These are phyloP conservation scores for Anhinga rufa DNA, from an alignment of 2,113 vertebrate species.

Conservation along the genomic window DNA sequence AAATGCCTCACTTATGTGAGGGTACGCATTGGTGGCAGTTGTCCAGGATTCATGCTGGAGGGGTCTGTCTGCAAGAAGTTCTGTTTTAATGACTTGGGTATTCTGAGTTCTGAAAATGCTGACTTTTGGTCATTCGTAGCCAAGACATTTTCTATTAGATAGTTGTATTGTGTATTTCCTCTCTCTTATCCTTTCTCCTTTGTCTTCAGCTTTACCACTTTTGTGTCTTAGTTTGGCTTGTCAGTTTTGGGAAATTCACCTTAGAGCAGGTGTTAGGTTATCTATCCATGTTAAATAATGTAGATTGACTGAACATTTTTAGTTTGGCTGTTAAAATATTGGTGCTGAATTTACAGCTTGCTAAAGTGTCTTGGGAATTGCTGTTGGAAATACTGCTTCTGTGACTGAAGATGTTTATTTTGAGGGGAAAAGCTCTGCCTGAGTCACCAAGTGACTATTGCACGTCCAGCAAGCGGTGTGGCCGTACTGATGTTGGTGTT, in stretches of 20 bases:
- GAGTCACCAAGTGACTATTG: not conserved
- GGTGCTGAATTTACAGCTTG: not conserved
- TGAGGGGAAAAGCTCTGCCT: not conserved
- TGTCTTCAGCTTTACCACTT: not conserved
- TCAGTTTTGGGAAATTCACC: not conserved
- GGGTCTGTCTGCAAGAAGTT: not conserved
- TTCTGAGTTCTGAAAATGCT: not conserved
- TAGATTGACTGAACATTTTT: not conserved
- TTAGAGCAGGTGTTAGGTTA: not conserved
- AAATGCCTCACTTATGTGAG: not conserved
- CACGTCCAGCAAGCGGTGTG: rapidly evolving
- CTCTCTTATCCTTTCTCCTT: not conserved
- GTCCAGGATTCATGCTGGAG: not conserved
- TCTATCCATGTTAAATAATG: not conserved
- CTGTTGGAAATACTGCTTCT: not conserved
- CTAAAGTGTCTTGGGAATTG: not conserved
- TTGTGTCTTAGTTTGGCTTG: not conserved
- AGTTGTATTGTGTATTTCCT: rapidly evolving
- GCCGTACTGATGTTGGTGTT: rapidly evolving
- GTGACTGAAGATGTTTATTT: not conserved
- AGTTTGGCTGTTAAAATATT: not conserved
- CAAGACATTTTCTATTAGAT: not conserved
- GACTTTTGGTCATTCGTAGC: not conserved
- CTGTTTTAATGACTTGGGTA: not conserved
- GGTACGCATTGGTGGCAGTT: not conserved